These are phyloP conservation scores for Drosophila repleta DNA, from an alignment of 1,140 invertebrate genomes.

Conservation along the genomic window DNA sequence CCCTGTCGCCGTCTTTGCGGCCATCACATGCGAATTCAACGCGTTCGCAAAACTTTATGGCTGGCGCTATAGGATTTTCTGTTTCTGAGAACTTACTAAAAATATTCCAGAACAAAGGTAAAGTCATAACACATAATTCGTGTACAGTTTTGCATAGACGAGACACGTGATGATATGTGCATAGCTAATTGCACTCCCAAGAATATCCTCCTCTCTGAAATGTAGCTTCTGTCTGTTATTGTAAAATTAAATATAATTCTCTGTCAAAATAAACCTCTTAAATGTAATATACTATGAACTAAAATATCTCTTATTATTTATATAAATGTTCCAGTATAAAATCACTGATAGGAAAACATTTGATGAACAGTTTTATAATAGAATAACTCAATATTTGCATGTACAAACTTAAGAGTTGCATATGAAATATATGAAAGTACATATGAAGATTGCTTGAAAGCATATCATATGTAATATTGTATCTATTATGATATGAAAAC, in stretches of 20 bases:
- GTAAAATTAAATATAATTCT: conserved; percentile 10
- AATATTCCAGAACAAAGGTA: conserved; percentile 62
- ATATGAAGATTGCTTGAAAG: too few relatives aligned
- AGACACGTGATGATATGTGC: conserved; percentile 8
- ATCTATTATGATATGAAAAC: too few relatives aligned
- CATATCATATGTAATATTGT: too few relatives aligned
- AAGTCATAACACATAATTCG: conserved; percentile 55
- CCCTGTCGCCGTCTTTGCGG: conserved; percentile 7
- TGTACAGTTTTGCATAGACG: conserved; percentile 37
- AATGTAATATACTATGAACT: not conserved
- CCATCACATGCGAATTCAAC: conserved; percentile 33
- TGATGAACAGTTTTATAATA: too few relatives aligned
- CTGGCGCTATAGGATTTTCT: conserved; percentile 77
- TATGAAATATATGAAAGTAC: too few relatives aligned
- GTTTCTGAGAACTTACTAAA: conserved; percentile 64
- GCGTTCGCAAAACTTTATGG: conserved; percentile 70
- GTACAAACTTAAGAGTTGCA: too few relatives aligned
- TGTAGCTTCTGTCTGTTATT: not conserved
- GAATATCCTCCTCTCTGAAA: not conserved
- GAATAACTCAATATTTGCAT: too few relatives aligned
- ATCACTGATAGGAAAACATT: too few relatives aligned
- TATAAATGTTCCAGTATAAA: too few relatives aligned
- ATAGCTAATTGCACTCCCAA: not conserved
- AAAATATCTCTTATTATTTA: too few relatives aligned
- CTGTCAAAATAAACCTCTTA: not conserved